These are phyloP conservation scores for Malurus alboscapulatus DNA, from an alignment of 2,113 vertebrate species.

Conservation along the genomic window DNA sequence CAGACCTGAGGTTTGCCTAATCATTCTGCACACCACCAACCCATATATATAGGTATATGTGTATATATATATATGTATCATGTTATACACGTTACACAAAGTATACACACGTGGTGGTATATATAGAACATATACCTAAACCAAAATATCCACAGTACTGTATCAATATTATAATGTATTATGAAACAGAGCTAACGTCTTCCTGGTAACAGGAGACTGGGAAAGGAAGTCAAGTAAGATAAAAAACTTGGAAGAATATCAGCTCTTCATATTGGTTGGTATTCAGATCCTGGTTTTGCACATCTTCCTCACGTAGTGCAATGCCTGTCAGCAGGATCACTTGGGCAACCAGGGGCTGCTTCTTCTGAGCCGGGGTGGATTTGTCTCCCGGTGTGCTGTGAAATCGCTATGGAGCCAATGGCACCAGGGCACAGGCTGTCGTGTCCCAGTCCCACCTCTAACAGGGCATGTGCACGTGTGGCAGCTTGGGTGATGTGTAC, in stretches of 20 bases:
- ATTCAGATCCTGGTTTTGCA: not conserved
- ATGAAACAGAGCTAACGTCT: not conserved
- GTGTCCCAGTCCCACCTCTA: rapidly evolving
- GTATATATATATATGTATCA: no score
- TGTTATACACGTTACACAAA: not conserved
- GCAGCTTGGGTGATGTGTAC: not conserved
- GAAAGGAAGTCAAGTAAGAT: not conserved
- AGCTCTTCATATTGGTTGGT: not conserved
- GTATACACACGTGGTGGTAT: not conserved
- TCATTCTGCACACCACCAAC: not conserved
- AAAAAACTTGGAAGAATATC: not conserved
- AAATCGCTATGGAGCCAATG: rapidly evolving
- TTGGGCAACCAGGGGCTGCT: not conserved
- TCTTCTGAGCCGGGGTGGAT: not conserved
- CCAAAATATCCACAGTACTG: rapidly evolving
- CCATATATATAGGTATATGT: not conserved
- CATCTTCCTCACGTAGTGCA: rapidly evolving
- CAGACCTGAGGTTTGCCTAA: not conserved
- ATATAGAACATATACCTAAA: not conserved
- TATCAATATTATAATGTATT: not conserved
- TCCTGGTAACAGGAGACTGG: not conserved
- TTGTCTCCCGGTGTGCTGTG: rapidly evolving
- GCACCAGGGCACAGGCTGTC: not conserved
- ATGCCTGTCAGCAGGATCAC: not conserved
- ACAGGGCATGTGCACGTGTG: rapidly evolving